These are phyloP conservation scores for Amyelois transitella DNA, from an alignment of 1,140 invertebrate species.

Conservation along the genomic window DNA sequence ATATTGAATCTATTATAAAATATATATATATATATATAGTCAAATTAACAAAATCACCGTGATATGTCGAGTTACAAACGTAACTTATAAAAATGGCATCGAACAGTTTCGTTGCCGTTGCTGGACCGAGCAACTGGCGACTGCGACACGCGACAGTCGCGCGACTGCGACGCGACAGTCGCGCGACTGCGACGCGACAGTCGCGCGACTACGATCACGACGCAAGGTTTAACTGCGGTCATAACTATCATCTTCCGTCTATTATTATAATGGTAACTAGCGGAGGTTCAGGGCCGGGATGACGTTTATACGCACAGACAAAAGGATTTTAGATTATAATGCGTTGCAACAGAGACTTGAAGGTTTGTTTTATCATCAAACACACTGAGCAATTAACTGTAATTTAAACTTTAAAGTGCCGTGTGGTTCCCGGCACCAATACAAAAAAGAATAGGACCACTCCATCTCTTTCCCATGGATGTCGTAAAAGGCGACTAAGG, in stretches of 20 bases:
- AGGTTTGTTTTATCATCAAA: no score
- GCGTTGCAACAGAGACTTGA: no score
- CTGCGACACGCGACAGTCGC: not conserved
- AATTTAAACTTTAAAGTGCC: no score
- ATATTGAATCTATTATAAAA: constrained; percentile 16
- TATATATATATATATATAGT: no score
- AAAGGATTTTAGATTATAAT: no score
- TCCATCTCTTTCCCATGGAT: no score
- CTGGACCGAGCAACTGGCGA: constrained; percentile 15
- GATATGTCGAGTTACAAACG: constrained; percentile 39
- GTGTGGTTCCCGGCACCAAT: no score
- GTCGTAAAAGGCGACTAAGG: no score
- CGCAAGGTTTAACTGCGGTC: not conserved
- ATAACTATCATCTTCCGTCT: not conserved
- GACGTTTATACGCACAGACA: not conserved
- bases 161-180: not conserved
- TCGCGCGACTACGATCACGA: not conserved
- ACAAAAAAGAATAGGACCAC: no score
- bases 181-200: not conserved
- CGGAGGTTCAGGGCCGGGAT: not conserved
- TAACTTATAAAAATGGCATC: constrained; percentile 24
- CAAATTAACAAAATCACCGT: constrained; percentile 20
- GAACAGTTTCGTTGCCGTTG: constrained; percentile 17
- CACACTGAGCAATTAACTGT: no score
- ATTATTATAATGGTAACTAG: not conserved